Evolutionary conservation across 23 tunicate genomes (phyloP), one percentile per base, ranked within the genome.

Genomic region (Halocynthia roretzi): DNA sequence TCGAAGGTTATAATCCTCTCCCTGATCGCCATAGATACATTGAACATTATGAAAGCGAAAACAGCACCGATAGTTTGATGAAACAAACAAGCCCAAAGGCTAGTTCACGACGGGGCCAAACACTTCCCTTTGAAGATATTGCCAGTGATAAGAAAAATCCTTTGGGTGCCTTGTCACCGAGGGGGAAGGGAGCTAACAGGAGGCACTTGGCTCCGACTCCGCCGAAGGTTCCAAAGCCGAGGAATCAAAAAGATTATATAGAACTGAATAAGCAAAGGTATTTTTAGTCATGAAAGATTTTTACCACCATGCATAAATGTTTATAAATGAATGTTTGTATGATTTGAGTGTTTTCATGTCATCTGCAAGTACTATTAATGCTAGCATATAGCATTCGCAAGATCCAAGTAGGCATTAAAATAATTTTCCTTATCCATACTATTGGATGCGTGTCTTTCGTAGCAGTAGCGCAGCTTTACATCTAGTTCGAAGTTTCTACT

Each of bases 241-340:
- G 67, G 62, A 53, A 74, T 53, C 44, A 31, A 31, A 60, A 61
- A 44, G 96, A 89, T 75, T 89, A 89, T 73, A 79, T 89, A 23
- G 96, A 89, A 60, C 77, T 84, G 21, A 89, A 89, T 54, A 89
- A 89, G 71, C 49, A 63, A 62, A 89, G 96, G 96, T 83, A 31
- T 31, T 31, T 31, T 31, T 31, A 31, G 44, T 1, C 44, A 31
- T 31, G 44, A 0, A 31, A 31, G 44, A 31, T 31, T 31, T 31
- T 31, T 0, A 31, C 44, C 44, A 31, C 44, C 44, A 31, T 31
- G n/a, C n/a, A n/a, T n/a, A n/a, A n/a, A n/a, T n/a, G n/a, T n/a
- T n/a, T n/a, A n/a, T n/a, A n/a, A n/a, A n/a, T n/a, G n/a, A n/a
- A n/a, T n/a, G n/a, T n/a, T n/a, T n/a, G n/a, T n/a, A n/a, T n/a